Base-by-base conservation (phyloP, 2,797 vertebrate species). In the Microtus californicus region DNA sequence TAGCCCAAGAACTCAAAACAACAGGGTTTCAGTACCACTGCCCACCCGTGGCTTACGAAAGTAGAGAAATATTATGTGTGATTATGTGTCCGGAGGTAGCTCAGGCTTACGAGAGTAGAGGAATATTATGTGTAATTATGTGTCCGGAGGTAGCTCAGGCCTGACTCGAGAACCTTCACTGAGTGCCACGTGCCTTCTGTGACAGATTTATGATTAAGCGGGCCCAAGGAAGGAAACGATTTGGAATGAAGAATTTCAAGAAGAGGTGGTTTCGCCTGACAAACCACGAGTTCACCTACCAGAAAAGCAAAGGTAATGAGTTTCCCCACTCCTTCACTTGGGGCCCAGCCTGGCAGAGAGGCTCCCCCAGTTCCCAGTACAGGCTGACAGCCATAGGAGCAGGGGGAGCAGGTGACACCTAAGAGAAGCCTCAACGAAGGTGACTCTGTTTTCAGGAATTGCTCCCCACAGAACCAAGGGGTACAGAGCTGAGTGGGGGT, bases 181-280 rank as follows among this genome's bases (percentile, higher is more conserved):
- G 4, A 2, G 77, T 79, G 12, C 90, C 5, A 9, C 94, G 79
- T 95, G 48, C 92, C 91, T 54, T 96, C 95, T 93, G 43, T 78
- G n/a, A 65, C 97, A 99, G 99, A 97, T 99, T 99, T 97, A 99
- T 99, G 99, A 99, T 99, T 93, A 99, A 99, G 98, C 98, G 99
- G 97, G 99, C 99, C 0, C 99, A 99, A 96, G 99, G 99, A 67
- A 99, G 99, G 89, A 99, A 99, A 87, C 99, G 99, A 14, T 99
- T 99, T 89, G 99, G 99, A 61, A 99, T 99, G 98, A 99, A 99
- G 98, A 99, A 99, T 98, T 99, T 99, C 97, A 99, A 99, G 98
- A 99, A 99, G 98, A 98, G 99, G 95, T 99, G 99, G 99, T 99
- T 99, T 98, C 99, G 99, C 73, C 98, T 99, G 96, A 99, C 99